Conservation (phyloP, 1,140 invertebrate genomes). For the Macrobrachium rosenbergii region DNA sequence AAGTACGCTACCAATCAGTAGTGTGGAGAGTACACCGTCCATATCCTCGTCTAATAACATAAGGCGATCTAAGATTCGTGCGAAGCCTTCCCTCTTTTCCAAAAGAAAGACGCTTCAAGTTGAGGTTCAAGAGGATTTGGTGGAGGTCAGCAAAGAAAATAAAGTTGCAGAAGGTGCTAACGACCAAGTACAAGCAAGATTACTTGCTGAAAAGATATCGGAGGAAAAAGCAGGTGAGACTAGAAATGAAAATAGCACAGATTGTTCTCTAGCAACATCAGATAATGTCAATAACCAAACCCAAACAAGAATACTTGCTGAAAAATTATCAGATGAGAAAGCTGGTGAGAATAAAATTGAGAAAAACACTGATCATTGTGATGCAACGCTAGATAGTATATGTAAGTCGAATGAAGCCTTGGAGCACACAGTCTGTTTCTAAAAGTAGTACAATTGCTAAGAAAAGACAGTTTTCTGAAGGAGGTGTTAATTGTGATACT, state of each 20-base stretch:
- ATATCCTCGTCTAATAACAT: too few relatives aligned
- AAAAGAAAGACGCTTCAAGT: slow-evolving; percentile 26
- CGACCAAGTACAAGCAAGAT: background rate
- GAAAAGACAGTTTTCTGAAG: background rate
- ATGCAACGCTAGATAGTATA: background rate
- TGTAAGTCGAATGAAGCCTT: background rate
- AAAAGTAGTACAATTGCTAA: too few relatives aligned
- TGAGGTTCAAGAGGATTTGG: background rate
- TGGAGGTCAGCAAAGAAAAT: slow-evolving; percentile 9
- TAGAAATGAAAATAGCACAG: background rate
- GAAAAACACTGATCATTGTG: too few relatives aligned
- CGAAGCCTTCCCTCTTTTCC: background rate
- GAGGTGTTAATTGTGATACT: slow-evolving; percentile 12
- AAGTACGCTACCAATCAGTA: too few relatives aligned
- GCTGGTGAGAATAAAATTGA: background rate
- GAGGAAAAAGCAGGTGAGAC: background rate
- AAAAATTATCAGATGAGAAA: background rate
- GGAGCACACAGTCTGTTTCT: too few relatives aligned
- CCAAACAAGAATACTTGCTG: background rate
- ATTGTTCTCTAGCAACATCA: too few relatives aligned
- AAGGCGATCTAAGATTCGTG: slow-evolving; percentile 45
- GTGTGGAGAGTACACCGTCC: too few relatives aligned
- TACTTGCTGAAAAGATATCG: background rate
- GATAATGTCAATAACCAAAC: background rate
- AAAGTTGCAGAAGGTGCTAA: background rate